phyloP scores from a whole-genome alignment of 2,113 vertebrate genomes.

The Cavia aperea region DNA sequence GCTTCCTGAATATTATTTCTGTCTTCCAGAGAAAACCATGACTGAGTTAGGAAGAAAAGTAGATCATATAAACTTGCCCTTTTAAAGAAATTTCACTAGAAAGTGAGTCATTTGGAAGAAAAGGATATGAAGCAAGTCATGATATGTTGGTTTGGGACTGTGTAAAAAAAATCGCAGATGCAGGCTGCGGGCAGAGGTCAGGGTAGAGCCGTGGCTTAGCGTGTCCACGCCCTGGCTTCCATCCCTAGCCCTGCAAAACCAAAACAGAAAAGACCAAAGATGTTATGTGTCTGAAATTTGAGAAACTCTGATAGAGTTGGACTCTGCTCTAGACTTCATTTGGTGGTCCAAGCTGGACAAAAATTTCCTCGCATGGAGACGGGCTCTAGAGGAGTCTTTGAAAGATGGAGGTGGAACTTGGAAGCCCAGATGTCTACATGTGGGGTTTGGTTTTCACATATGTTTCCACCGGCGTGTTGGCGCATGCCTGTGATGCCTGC shows the following conservation, averaged over 20 bases:
- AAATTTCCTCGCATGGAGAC: neutral
- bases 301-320: neutral
- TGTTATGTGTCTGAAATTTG: neutral
- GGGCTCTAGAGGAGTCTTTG: neutral
- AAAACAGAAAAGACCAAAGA: neutral
- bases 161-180: neutral
- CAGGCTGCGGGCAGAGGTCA: neutral
- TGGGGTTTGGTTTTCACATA: neutral
- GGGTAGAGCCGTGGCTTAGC: neutral
- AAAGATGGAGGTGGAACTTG: neutral
- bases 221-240: neutral
- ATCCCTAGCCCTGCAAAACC: neutral
- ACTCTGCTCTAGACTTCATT: neutral
- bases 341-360: neutral
- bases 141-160: neutral
- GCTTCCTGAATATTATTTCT: neutral
- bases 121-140: slow-evolving; percentile 8
- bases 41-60: slow-evolving; percentile 33
- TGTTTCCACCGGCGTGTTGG: neutral
- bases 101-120: neutral
- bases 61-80: neutral
- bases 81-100: neutral
- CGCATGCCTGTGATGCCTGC: too few species aligned
- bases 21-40: neutral
- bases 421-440: neutral